phyloP scores from a whole-genome alignment of 1,140 invertebrate genomes.

The Zaprionus nigranus region DNA sequence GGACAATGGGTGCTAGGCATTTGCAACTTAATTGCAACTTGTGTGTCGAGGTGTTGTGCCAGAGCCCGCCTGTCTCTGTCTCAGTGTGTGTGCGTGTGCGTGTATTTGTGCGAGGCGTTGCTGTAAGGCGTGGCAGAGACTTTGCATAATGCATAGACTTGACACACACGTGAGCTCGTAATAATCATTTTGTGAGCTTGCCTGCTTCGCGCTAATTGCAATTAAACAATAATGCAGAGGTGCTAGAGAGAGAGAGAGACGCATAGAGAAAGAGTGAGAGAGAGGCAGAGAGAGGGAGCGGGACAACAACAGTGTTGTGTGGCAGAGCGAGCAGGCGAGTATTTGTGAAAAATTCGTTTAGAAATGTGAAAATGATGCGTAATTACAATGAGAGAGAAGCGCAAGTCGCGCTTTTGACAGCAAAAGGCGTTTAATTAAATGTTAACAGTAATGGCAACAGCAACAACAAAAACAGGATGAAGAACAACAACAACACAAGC shows the following conservation, averaged over 20 bases:
- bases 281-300: background rate
- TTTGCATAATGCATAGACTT: slow-evolving; percentile 76
- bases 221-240: slow-evolving; percentile 61
- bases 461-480: slow-evolving; percentile 17
- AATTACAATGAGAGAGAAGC: slow-evolving; percentile 49
- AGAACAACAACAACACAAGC: no score
- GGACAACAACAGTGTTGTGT: background rate
- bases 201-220: slow-evolving; percentile 60
- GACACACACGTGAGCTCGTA: slow-evolving; percentile 55
- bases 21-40: slow-evolving; percentile 77
- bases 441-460: slow-evolving; percentile 61
- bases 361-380: slow-evolving; percentile 74
- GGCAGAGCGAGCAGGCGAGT: slow-evolving; percentile 6
- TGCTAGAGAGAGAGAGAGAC: background rate
- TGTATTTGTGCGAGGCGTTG: slow-evolving; percentile 5
- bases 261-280: background rate
- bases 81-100: background rate
- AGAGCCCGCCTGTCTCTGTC: background rate
- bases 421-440: slow-evolving; percentile 81
- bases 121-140: slow-evolving; percentile 39
- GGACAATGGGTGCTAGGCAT: slow-evolving; percentile 61
- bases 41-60: slow-evolving; percentile 40
- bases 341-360: slow-evolving; percentile 62
- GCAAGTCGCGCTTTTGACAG: slow-evolving; percentile 68
- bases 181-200: slow-evolving; percentile 53